These are phyloP conservation scores for Embidobia sp. DNA, from an alignment of 2,888 invertebrate genomes.

Conservation along the genomic window DNA sequence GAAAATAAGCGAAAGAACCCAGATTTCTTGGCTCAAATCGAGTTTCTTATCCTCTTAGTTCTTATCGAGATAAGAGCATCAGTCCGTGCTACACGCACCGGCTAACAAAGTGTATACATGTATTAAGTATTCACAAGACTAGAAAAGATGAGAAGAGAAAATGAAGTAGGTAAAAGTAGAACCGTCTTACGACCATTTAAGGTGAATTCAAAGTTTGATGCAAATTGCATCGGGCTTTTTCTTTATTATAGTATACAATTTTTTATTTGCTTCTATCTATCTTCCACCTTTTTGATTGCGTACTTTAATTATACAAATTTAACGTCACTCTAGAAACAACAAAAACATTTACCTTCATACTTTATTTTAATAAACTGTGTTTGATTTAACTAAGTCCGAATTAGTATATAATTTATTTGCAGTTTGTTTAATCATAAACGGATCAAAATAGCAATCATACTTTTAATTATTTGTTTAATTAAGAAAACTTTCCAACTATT, in stretches of 20 bases:
- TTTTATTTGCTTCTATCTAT: conserved; percentile 7
- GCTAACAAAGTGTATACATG: conserved; percentile 63
- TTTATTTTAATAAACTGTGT: no score
- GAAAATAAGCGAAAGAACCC: conserved; percentile 66
- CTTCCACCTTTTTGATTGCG: no score
- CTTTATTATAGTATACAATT: no score
- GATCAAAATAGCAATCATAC: no score
- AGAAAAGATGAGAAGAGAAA: conserved; percentile 48
- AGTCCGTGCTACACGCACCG: conserved; percentile 49
- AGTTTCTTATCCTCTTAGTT: conserved; percentile 76
- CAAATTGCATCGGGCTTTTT: conserved; percentile 17
- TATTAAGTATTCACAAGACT: conserved; percentile 62
- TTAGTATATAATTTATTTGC: no score
- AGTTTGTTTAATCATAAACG: no score
- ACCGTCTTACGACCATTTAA: conserved; percentile 41
- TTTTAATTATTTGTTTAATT: no score
- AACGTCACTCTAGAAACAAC: no score
- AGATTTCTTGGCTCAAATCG: conserved; percentile 69
- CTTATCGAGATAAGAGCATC: conserved; percentile 62
- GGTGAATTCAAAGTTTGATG: conserved; percentile 27
- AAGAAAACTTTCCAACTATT: no score
- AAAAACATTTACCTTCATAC: no score
- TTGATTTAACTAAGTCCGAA: no score
- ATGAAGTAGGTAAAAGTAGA: conserved; percentile 54
- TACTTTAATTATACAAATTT: no score